phyloP scores from a whole-genome alignment of 2,888 invertebrate species.

The Oscheius myriophilus region DNA sequence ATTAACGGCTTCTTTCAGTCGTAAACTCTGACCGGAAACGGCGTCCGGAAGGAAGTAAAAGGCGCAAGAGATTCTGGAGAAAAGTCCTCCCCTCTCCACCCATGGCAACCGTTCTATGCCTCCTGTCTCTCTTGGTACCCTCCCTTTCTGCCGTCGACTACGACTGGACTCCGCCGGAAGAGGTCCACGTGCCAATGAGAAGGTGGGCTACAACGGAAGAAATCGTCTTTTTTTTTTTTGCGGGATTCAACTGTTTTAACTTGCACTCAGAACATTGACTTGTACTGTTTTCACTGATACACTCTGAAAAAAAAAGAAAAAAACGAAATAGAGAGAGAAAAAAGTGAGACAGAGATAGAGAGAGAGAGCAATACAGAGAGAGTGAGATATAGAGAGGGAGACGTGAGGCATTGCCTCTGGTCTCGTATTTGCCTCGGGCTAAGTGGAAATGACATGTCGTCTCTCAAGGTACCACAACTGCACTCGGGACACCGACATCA shows the following conservation, averaged over 20 bases:
- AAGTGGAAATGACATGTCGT: background rate
- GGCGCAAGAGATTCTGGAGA: conserved; percentile 7
- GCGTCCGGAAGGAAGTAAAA: conserved; percentile 1
- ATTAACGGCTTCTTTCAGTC: conserved; percentile 5
- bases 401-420: background rate
- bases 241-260: background rate
- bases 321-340: too few relatives aligned
- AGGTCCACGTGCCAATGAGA: conserved; percentile 10
- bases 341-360: too few relatives aligned
- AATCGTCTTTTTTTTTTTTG: background rate
- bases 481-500: conserved; percentile 65
- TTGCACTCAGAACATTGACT: too few relatives aligned
- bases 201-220: background rate
- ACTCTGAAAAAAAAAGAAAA: too few relatives aligned
- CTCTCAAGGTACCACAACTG: conserved; percentile 53
- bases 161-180: conserved; percentile 22
- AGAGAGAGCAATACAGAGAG: too few relatives aligned
- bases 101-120: background rate
- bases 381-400: too few relatives aligned
- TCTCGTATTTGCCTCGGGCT: background rate
- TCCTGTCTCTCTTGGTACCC: background rate
- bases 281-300: too few relatives aligned
- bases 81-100: background rate
- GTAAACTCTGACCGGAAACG: background rate
- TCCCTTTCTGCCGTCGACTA: conserved; percentile 5